Evolutionary conservation across 2,888 invertebrate genomes (phyloP), one percentile per base, ranked within the genome.

Genomic region (Panopea generosa): DNA sequence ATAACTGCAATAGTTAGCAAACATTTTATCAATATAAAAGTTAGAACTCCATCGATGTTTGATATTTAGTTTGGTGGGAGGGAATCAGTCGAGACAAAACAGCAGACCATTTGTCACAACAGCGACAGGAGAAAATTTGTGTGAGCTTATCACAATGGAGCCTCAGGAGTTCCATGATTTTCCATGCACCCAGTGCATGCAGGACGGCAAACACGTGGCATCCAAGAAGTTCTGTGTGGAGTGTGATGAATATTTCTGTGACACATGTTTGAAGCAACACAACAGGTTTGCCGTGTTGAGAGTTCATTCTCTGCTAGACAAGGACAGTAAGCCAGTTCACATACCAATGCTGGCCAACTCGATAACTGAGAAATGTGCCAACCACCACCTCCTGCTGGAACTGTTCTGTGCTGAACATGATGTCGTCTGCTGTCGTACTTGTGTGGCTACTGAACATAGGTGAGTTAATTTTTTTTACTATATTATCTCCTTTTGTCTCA

Each of bases 381-480:
- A 53, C 4, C 26, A 24, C 26, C 26, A 27, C 4, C 26, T n/a
- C 6, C 14, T 53, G 27, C n/a, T 53, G 16, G 27, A 53, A 4
- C n/a, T 53, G n/a, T 53, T 53, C 53, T 53, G 53, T 26, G 16
- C 7, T 2, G 22, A 53, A 1, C 53, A 53, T 26, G 27, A 53
- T 53, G 53, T 26, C 11, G 53, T 53, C 24, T 53, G 53, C n/a
- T 53, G 53, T n/a, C 24, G 53, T 11, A 26, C 27, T 22, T 53
- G 53, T 27, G 27, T 27, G 27, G 53, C 26, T 9, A 6, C 27
- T 26, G 53, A 53, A 6, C 53, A 53, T n/a, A 53, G 53, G 53
- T 53, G 26, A 53, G 26, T n/a, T 16, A 24, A 26, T 24, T 22
- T 11, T n/a, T n/a, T n/a, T n/a, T n/a, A n/a, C n/a, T n/a, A n/a